Evolutionary conservation across 2,113 vertebrate species (phyloP).

Genomic region (Bombycilla garrulus): DNA sequence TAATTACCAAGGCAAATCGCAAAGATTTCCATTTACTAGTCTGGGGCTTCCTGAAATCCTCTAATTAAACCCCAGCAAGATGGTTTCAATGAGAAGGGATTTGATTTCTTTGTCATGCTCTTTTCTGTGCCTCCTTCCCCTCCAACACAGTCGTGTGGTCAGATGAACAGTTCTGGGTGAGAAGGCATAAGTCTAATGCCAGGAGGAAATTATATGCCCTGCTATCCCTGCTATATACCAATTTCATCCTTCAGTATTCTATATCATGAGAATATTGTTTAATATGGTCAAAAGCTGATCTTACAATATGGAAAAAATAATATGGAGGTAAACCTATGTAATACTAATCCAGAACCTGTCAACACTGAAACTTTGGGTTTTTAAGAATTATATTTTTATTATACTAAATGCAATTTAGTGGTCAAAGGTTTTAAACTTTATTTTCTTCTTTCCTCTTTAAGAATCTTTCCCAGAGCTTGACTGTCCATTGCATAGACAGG

Average conservation of each 20-base stretch:
- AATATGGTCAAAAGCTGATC: background rate
- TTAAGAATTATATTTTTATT: background rate
- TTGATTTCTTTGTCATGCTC: background rate
- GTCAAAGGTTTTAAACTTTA: background rate
- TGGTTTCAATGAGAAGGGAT: background rate
- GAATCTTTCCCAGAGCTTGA: background rate
- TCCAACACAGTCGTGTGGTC: background rate
- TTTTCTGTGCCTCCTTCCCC: background rate
- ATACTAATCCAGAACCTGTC: background rate
- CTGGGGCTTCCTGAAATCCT: constrained; percentile 31
- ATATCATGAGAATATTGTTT: background rate
- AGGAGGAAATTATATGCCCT: background rate
- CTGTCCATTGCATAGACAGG: background rate
- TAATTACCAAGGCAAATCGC: constrained; percentile 54
- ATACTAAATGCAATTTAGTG: background rate
- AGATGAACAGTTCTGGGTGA: background rate
- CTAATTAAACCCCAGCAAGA: constrained; percentile 13
- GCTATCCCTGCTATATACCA: too few species aligned
- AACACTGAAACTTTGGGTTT: background rate
- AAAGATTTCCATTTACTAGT: constrained; percentile 54
- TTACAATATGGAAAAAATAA: background rate
- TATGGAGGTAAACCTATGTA: background rate
- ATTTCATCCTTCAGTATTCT: background rate
- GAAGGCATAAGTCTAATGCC: background rate
- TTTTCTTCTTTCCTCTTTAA: background rate